Evolutionary conservation across 1,140 invertebrate species (phyloP).

Genomic region (Anoplolepis gracilipes): DNA sequence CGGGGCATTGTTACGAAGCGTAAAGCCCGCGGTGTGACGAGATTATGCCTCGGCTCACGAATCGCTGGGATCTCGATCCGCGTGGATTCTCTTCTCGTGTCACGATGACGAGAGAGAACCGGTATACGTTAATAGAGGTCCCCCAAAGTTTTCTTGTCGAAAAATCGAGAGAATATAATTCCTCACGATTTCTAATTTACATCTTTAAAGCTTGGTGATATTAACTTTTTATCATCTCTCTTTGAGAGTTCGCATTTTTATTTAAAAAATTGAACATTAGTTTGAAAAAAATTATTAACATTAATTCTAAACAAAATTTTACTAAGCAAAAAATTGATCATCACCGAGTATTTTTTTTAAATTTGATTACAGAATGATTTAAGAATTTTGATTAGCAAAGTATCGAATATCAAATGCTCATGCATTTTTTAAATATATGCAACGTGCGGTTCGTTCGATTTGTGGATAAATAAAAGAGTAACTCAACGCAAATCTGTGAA

Average conservation of each 20-base stretch:
- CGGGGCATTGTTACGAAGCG: constrained; percentile 84
- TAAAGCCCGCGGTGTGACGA: constrained; percentile 76
- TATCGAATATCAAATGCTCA: neutral
- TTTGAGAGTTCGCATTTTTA: neutral
- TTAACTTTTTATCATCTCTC: neutral
- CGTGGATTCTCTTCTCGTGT: constrained; percentile 12
- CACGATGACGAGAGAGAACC: neutral
- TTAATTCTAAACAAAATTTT: too few relatives aligned
- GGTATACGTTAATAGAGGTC: neutral
- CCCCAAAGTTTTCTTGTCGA: neutral
- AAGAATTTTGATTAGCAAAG: neutral
- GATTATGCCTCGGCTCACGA: constrained; percentile 55
- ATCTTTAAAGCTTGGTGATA: neutral
- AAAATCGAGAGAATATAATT: neutral
- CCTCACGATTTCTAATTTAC: neutral
- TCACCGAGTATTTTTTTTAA: too few relatives aligned
- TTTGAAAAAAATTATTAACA: neutral
- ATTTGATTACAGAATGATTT: neutral
- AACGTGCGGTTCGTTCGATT: neutral
- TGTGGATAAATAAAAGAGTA: neutral
- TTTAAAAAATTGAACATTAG: neutral
- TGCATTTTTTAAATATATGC: neutral
- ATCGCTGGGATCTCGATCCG: constrained; percentile 58
- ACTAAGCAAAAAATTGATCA: too few relatives aligned
- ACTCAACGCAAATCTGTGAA: neutral